A percentile compares a stretch with the other conserved stretches of the same genome.
These are phyloP conservation scores for Scaptomyza tumidula DNA, from an alignment of 2,888 invertebrate species.

Conservation along the genomic window DNA sequence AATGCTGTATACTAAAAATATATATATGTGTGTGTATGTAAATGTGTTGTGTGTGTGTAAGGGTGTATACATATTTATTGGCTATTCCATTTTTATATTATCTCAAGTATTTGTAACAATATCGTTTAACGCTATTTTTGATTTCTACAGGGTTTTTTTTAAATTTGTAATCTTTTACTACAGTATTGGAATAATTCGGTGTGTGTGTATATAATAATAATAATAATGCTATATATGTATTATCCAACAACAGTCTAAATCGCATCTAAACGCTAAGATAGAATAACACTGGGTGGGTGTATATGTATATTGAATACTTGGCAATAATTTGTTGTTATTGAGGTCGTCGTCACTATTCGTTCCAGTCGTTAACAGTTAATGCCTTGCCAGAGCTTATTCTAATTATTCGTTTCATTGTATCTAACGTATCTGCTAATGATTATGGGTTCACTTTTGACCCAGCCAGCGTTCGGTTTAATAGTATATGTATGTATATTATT, in stretches of 20 bases:
- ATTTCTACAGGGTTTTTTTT: constrained; percentile 62
- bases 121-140: constrained; percentile 75
- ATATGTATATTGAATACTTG: constrained; percentile 44
- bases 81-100: constrained; percentile 65
- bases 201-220: constrained; percentile 35
- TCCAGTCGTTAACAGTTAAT: constrained; percentile 16
- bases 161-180: constrained; percentile 39
- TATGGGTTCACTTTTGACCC: constrained; percentile 13
- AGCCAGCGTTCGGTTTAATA: constrained; percentile 33
- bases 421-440: constrained; percentile 28
- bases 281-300: constrained; percentile 69
- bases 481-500: constrained; percentile 16
- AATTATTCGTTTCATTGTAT: constrained; percentile 51
- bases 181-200: constrained; percentile 61
- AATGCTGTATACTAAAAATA: constrained; percentile 63
- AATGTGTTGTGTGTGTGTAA: constrained; percentile 31
- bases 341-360: constrained; percentile 36
- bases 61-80: constrained; percentile 53
- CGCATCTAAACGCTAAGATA: constrained; percentile 64
- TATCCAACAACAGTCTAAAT: constrained; percentile 75
- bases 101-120: constrained; percentile 63
- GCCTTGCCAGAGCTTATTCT: constrained; percentile 27
- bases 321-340: constrained; percentile 41
- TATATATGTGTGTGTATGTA: constrained; percentile 43
- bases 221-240: constrained; percentile 53